Conservation (phyloP, 2,113 vertebrate genomes). For the Caretta caretta region DNA sequence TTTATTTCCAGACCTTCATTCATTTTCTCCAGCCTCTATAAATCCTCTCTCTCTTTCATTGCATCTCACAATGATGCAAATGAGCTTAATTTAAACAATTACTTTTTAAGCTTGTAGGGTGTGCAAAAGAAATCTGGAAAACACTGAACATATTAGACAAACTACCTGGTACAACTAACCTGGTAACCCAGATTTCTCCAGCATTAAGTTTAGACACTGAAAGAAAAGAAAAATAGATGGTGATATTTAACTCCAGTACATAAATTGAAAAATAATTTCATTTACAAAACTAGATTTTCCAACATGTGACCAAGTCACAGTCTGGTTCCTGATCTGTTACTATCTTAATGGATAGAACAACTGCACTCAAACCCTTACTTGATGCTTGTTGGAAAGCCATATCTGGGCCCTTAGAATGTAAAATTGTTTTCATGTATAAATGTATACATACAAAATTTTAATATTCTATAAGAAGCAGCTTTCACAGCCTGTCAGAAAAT, state of each 20-base stretch:
- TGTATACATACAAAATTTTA: neutral
- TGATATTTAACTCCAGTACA: neutral
- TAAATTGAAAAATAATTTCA: neutral
- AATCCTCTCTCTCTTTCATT: neutral
- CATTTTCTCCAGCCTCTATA: neutral
- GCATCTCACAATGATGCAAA: neutral
- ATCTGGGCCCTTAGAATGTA: neutral
- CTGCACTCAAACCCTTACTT: neutral
- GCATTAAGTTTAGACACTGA: constrained; percentile 91
- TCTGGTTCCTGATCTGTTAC: neutral
- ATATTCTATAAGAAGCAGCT: neutral
- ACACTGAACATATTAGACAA: neutral
- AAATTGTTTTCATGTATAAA: neutral
- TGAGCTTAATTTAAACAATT: accelerated
- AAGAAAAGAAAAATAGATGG: neutral
- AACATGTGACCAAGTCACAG: neutral
- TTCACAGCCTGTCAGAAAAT: neutral
- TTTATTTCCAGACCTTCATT: neutral
- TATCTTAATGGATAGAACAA: neutral
- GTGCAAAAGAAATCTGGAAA: neutral
- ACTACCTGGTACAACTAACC: constrained; percentile 78
- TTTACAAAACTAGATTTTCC: neutral
- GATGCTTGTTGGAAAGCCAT: neutral
- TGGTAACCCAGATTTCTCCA: constrained; percentile 85
- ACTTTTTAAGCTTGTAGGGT: neutral